Base-by-base conservation (phyloP, 1,140 invertebrate genomes). In the Mercenaria mercenaria region DNA sequence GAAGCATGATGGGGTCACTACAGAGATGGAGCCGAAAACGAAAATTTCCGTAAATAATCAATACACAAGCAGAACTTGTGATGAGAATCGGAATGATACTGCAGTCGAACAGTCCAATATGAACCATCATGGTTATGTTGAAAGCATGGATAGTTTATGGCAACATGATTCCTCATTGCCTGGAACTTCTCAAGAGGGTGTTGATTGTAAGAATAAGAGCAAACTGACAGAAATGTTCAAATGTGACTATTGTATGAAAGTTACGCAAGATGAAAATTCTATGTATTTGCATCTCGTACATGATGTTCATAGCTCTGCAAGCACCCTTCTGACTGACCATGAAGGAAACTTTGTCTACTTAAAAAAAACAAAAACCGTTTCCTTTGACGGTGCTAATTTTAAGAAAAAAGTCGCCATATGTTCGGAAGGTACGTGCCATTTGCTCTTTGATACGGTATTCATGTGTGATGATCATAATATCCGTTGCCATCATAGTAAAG, bases 151-250 rank as follows among this genome's bases (percentile, higher is more conserved):
- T 37, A 18, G 61, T 20, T 6, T 13, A 61, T 61, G 10, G 8
- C 8, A 47, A 47, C 18, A 10, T 47, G 18, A 47, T 10, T 47
- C 56, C 6, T 67, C 61, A 29, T 32, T 67, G 20, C 26, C 61
- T 1, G 3, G 8, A 6, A 6, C 61, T n/a, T 32, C 67, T 29
- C n/a, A 26, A 64, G 67, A 39, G 11, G 20, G 15, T 41, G 23
- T 11, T 13, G 29, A 67, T 67, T 10, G 61, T 37, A 26, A 34
- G 29, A 3, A 76, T 18, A 74, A 39, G 43, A 29, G 32, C 15
- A 79, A 10, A 41, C 74, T 79, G n/a, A 13, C n/a, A 50, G 50
- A 79, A 50, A 47, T 52, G 23, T 79, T 79, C 74, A 79, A 79
- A 34, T 79, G 74, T 79, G 74, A 79, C 23, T 79, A 79, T 41